Percentiles rank a stretch among this genome's conserved stretches.
Conservation (phyloP, 2,113 vertebrate genomes). For the Bubo blakistoni region DNA sequence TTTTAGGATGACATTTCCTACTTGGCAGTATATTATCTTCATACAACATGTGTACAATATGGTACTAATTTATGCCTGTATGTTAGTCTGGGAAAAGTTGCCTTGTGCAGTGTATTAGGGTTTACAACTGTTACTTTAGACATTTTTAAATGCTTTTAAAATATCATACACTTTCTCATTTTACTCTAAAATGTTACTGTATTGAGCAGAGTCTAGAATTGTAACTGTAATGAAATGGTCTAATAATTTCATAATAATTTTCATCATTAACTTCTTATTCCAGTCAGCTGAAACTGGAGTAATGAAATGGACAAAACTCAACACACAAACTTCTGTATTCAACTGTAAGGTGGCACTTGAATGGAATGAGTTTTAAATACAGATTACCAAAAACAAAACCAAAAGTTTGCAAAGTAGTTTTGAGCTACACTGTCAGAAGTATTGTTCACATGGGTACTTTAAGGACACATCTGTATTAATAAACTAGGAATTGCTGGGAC, state of each 20-base stretch:
- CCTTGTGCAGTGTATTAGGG: constrained; percentile 26
- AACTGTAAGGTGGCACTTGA: background rate
- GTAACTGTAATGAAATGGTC: background rate
- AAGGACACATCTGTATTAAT: background rate
- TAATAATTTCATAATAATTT: constrained; percentile 8
- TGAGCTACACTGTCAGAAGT: background rate
- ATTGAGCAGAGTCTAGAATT: background rate
- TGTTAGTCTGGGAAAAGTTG: constrained; percentile 48
- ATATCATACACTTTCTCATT: background rate
- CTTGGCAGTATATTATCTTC: constrained; percentile 60
- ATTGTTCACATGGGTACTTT: background rate
- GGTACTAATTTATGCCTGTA: constrained; percentile 58
- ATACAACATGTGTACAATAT: constrained; percentile 52
- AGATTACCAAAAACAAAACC: background rate
- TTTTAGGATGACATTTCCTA: constrained; percentile 62
- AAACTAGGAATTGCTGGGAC: background rate
- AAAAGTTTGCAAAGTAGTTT: background rate
- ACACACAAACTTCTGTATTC: background rate
- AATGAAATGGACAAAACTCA: constrained; percentile 5
- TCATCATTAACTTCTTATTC: background rate
- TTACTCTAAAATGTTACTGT: constrained; percentile 20
- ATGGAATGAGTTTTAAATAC: background rate
- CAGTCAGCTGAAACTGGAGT: background rate
- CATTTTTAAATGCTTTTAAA: constrained; percentile 34
- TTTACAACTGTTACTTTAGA: constrained; percentile 50